Conservation (phyloP, 2,888 invertebrate genomes). For the Drosophila nigricruria region DNA sequence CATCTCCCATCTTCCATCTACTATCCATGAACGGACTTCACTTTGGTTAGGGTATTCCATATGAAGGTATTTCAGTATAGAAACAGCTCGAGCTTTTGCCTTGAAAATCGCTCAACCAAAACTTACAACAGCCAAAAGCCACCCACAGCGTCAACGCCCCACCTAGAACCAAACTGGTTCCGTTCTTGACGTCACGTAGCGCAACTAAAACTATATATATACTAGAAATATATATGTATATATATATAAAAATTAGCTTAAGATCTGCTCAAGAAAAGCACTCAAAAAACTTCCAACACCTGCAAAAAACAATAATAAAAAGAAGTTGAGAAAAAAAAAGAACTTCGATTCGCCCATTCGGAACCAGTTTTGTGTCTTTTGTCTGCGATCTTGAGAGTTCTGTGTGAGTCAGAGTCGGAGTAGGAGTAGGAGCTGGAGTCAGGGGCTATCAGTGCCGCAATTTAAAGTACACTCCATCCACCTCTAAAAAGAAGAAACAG, state of each 20-base stretch:
- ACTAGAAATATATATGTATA: background rate
- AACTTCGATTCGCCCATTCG: conserved; percentile 8
- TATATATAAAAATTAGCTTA: conserved; percentile 10
- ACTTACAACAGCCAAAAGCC: conserved; percentile 28
- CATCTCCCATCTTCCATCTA: too few species aligned
- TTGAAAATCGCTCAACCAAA: conserved; percentile 23
- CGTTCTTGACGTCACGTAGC: conserved; percentile 31
- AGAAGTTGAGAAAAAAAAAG: background rate
- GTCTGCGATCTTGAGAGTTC: conserved; percentile 3
- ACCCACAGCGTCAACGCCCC: conserved; percentile 20
- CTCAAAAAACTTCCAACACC: conserved; percentile 19
- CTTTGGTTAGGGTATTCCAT: conserved; percentile 10
- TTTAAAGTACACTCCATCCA: background rate
- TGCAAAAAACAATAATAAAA: conserved; percentile 4
- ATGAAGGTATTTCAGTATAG: conserved; percentile 17
- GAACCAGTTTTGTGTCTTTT: conserved; percentile 26
- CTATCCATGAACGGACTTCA: background rate
- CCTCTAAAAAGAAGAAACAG: background rate
- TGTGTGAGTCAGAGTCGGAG: conserved; percentile 3
- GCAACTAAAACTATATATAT: background rate
- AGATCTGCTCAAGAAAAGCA: conserved; percentile 13
- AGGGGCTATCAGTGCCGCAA: background rate
- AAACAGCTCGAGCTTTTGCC: conserved; percentile 17
- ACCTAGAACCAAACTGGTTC: conserved; percentile 24
- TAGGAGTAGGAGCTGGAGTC: background rate